These are phyloP conservation scores for Pteruthius melanotis DNA, from an alignment of 2,113 vertebrate species.

Conservation along the genomic window DNA sequence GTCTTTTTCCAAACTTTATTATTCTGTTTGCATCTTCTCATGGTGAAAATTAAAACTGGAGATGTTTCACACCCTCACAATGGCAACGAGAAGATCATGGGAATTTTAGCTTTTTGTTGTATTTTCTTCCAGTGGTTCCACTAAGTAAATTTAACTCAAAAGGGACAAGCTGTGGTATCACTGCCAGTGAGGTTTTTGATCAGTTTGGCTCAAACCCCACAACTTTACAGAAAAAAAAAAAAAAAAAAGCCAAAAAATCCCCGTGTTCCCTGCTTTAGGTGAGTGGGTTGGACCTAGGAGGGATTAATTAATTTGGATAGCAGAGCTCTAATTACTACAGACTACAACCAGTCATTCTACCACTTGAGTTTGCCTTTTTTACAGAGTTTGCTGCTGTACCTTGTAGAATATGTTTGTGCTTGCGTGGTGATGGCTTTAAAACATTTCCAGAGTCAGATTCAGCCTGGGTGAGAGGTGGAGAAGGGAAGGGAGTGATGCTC, in stretches of 20 bases:
- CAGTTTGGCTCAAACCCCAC: neutral
- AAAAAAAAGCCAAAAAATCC: neutral
- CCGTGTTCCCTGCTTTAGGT: neutral
- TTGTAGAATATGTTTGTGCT: neutral
- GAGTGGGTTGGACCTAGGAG: neutral
- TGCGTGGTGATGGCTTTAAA: neutral
- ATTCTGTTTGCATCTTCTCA: neutral
- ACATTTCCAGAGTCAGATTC: neutral
- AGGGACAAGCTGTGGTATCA: neutral
- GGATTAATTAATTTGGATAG: neutral
- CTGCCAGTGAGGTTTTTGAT: neutral
- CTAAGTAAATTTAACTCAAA: neutral
- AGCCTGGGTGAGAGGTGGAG: neutral
- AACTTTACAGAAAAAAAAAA: neutral
- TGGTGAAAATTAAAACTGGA: neutral
- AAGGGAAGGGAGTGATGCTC: neutral
- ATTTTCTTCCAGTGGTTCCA: neutral
- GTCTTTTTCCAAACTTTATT: neutral
- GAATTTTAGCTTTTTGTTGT: neutral
- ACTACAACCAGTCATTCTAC: neutral
- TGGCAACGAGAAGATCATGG: neutral
- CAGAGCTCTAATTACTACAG: neutral
- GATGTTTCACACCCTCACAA: neutral
- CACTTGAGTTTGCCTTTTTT: neutral
- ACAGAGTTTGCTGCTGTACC: neutral